phyloP scores from a whole-genome alignment of 2,113 vertebrate species.

The Scomber colias region DNA sequence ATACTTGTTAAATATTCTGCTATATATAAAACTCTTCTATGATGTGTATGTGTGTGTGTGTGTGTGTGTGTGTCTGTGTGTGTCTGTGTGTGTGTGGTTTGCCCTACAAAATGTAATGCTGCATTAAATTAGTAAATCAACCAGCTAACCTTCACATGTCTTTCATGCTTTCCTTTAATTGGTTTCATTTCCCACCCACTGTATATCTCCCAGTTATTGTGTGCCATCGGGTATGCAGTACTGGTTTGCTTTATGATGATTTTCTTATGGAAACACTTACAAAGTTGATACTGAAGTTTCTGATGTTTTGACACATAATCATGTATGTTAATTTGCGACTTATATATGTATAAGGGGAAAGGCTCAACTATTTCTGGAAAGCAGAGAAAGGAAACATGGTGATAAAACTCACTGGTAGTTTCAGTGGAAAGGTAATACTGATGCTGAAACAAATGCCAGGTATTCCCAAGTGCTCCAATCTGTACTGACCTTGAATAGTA shows the following conservation, averaged over 20 bases:
- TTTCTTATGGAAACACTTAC: background rate
- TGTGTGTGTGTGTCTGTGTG: too few relatives aligned
- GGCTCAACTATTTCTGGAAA: background rate
- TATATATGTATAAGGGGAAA: background rate
- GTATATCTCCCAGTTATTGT: background rate
- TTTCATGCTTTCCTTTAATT: background rate
- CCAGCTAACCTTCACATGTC: conserved; percentile 2
- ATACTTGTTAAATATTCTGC: too few relatives aligned
- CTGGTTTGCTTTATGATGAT: background rate
- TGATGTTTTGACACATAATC: background rate
- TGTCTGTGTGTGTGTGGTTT: background rate
- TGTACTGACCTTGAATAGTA: conserved; percentile 33
- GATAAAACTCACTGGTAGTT: conserved; percentile 11
- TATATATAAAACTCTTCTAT: too few relatives aligned
- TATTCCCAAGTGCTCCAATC: background rate
- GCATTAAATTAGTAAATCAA: conserved; percentile 11
- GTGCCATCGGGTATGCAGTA: background rate
- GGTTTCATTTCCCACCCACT: background rate
- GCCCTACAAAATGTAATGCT: background rate
- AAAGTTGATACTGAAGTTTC: background rate
- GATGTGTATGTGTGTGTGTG: too few relatives aligned
- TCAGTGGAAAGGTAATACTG: background rate
- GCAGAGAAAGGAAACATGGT: background rate
- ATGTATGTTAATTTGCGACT: conserved; percentile 6
- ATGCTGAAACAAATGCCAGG: conserved; percentile 23